These are phyloP conservation scores for Epinephelus lanceolatus DNA, from an alignment of 2,113 vertebrate species.

Conservation along the genomic window DNA sequence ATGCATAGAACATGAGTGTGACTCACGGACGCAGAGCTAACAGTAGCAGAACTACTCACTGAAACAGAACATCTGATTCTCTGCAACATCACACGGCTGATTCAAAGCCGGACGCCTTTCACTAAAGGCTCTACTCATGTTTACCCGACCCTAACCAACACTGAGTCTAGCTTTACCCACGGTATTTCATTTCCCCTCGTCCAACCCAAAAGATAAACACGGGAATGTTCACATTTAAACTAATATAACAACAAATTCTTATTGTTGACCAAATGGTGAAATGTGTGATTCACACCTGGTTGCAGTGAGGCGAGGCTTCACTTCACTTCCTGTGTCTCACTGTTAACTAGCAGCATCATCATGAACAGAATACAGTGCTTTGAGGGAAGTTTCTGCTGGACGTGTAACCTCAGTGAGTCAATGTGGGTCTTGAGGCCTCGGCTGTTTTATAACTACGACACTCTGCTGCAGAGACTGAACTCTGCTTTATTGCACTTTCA, in stretches of 20 bases:
- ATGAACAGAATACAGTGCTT: background rate
- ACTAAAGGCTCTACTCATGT: constrained; percentile 24
- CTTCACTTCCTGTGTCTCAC: constrained; percentile 1
- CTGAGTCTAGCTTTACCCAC: background rate
- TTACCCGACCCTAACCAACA: constrained; percentile 6
- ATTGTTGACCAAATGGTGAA: background rate
- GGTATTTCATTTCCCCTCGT: constrained; percentile 9
- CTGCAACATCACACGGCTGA: constrained; percentile 35
- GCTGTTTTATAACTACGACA: constrained; percentile 37
- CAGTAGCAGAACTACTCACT: constrained; percentile 13
- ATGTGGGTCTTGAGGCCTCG: constrained; percentile 13
- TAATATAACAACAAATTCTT: background rate
- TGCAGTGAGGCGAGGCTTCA: constrained; percentile 11
- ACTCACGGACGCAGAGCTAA: constrained; percentile 33
- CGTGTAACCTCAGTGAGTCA: background rate
- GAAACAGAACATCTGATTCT: constrained; percentile 25
- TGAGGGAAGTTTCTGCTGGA: background rate
- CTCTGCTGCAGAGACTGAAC: constrained; percentile 28
- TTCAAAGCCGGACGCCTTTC: constrained; percentile 21
- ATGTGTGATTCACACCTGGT: constrained; percentile 20
- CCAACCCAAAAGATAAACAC: background rate
- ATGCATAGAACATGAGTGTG: constrained; percentile 65
- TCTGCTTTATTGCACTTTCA: constrained; percentile 61
- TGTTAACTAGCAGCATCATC: constrained; percentile 11
- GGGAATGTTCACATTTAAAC: constrained; percentile 3